These are phyloP conservation scores for Drosophila suzukii DNA, from an alignment of 1,140 invertebrate species.

Conservation along the genomic window DNA sequence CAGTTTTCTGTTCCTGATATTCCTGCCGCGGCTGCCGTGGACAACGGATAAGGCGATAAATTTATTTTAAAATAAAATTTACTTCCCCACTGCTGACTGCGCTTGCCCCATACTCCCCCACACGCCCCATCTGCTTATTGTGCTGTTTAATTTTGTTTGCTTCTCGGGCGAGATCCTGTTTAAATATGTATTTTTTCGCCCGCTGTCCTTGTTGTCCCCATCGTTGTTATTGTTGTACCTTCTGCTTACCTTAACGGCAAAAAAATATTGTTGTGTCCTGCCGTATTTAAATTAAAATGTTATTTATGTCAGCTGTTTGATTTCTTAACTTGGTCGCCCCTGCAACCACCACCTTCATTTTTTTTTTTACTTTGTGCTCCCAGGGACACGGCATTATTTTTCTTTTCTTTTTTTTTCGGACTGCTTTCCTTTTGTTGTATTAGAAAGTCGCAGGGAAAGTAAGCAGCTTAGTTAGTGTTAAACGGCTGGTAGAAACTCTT, in stretches of 20 bases:
- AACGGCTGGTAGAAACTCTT: slow-evolving; percentile 65
- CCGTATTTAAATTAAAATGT: slow-evolving; percentile 83
- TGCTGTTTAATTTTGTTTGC: slow-evolving; percentile 81
- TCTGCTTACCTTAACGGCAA: slow-evolving; percentile 78
- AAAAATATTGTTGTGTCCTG: slow-evolving; percentile 79
- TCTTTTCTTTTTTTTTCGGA: slow-evolving; percentile 19
- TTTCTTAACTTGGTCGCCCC: slow-evolving; percentile 71
- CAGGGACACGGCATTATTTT: slow-evolving; percentile 58
- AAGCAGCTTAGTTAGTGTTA: slow-evolving; percentile 80
- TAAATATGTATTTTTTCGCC: slow-evolving; percentile 73
- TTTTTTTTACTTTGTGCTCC: slow-evolving; percentile 11
- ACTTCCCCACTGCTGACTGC: slow-evolving; percentile 68
- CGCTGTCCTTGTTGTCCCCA: slow-evolving; percentile 41
- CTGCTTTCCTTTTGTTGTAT: slow-evolving; percentile 46
- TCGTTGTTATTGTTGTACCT: slow-evolving; percentile 61
- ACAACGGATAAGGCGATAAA: slow-evolving; percentile 83
- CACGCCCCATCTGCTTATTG: slow-evolving; percentile 14
- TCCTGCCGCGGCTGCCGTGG: slow-evolving; percentile 65
- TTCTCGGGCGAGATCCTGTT: slow-evolving; percentile 63
- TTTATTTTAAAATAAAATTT: slow-evolving; percentile 84
- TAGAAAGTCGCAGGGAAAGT: slow-evolving; percentile 68
- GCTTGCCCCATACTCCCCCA: not conserved
- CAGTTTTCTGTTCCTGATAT: slow-evolving; percentile 16
- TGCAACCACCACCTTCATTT: slow-evolving; percentile 18
- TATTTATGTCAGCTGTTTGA: slow-evolving; percentile 83